Evolutionary conservation across 2,113 vertebrate genomes (phyloP), one percentile per base, ranked within the genome.

Genomic region (Pseudopipra pipra): DNA sequence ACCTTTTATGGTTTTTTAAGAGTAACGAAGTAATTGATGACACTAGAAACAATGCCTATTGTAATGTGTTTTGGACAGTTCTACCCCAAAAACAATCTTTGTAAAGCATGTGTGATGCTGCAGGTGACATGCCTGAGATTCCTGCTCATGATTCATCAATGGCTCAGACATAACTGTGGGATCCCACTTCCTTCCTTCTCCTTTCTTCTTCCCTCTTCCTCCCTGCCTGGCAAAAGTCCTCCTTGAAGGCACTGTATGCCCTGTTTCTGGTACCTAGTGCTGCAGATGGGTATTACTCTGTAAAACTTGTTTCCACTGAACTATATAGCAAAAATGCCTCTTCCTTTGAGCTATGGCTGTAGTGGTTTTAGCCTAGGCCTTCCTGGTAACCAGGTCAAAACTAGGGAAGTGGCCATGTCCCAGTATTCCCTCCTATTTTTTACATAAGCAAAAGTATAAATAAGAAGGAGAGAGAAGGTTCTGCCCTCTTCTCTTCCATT

Each of bases 201-300:
- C 37, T 54, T 91, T 52, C 35, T 89, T 3, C 18, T 85, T 74
- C 24, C 46, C 5, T 82, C 8, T 54, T 66, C 27, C 18, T 61
- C 11, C 12, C 21, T 76, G 31, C 6, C 28, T 46, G 22, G 41
- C 9, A 82, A 59, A 72, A 52, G 35, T 47, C 56, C 22, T 65
- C 30, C 3, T 0, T 52, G 52, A 68, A 75, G 37, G 37, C 9
- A 11, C 19, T 21, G 3, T 43, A 79, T 31, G n/a, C 31, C 44
- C 46, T 51, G 8, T 37, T 80, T 70, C 54, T 66, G 58, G 20
- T 44, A 55, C 30, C 21, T 31, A 56, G 33, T 28, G 27, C 54
- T 61, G 31, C 54, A 72, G n/a, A 68, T 0, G 0, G 5, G 6
- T 3, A 1, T 61, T 78, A 35, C 5, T 47, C 10, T 59, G 21